Evolutionary conservation across 2,888 invertebrate genomes (phyloP).

Genomic region (Ligdia adustata): DNA sequence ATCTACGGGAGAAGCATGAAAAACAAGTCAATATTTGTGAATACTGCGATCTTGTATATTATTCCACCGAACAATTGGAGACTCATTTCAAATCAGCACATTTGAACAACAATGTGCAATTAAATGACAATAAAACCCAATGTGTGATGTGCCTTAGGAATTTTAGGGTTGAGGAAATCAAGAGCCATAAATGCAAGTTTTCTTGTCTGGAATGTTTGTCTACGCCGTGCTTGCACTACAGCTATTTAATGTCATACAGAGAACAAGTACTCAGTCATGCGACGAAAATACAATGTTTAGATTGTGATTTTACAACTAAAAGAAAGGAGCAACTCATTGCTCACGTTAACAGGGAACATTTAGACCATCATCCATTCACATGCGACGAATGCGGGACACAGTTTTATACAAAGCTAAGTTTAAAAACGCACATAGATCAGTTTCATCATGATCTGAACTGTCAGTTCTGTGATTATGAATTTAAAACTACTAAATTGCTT

Average conservation of each 20-base stretch:
- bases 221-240: conserved; percentile 56
- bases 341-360: conserved; percentile 60
- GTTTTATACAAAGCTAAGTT: conserved; percentile 56
- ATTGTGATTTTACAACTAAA: conserved; percentile 57
- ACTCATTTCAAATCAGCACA: conserved; percentile 52
- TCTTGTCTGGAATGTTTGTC: conserved; percentile 53
- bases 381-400: conserved; percentile 56
- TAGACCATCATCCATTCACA: conserved; percentile 58
- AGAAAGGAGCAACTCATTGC: conserved; percentile 55
- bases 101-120: conserved; percentile 33
- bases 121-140: conserved; percentile 37
- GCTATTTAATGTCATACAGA: conserved; percentile 52
- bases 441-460: conserved; percentile 54
- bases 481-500: conserved; percentile 41
- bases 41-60: conserved; percentile 54
- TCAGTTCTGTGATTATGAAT: conserved; percentile 53
- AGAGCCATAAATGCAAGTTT: conserved; percentile 56
- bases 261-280: conserved; percentile 51
- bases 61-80: conserved; percentile 45
- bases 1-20: conserved; percentile 49
- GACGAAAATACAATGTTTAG: conserved; percentile 49
- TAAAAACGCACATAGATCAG: conserved; percentile 53
- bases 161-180: conserved; percentile 42
- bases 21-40: conserved; percentile 45
- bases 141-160: conserved; percentile 54